Evolutionary conservation across 2,888 invertebrate genomes (phyloP).

Genomic region (Tachina fera): DNA sequence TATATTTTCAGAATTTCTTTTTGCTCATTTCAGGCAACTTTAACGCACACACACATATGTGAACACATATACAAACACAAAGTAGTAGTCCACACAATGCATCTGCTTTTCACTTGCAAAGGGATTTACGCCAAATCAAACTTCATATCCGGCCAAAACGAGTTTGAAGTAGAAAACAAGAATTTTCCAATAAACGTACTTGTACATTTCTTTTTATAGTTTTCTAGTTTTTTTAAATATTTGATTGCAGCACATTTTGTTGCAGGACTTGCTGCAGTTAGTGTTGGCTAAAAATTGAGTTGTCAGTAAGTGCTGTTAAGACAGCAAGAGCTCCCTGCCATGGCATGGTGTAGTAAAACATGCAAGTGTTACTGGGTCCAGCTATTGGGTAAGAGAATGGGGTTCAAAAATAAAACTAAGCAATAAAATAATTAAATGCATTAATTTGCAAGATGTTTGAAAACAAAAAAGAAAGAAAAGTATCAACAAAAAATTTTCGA

Average conservation of each 20-base stretch:
- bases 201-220: neutral
- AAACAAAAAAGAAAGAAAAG: too few relatives aligned
- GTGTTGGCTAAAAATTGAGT: constrained; percentile 61
- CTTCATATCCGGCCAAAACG: constrained; percentile 67
- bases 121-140: constrained; percentile 73
- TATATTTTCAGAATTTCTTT: constrained; percentile 33
- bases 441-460: too few relatives aligned
- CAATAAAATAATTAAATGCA: too few relatives aligned
- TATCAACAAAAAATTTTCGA: too few relatives aligned
- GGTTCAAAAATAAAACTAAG: too few relatives aligned
- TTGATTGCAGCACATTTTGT: neutral
- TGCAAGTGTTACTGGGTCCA: neutral
- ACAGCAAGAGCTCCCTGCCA: neutral
- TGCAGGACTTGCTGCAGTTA: constrained; percentile 23
- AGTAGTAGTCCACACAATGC: constrained; percentile 51
- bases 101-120: constrained; percentile 71
- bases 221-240: constrained; percentile 10
- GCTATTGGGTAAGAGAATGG: neutral
- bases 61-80: too few relatives aligned
- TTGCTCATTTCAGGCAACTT: constrained; percentile 49
- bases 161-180: constrained; percentile 23
- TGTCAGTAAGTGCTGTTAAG: constrained; percentile 49
- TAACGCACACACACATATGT: neutral
- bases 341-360: constrained; percentile 10
- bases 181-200: constrained; percentile 8